phyloP scores from a whole-genome alignment of 2,113 vertebrate genomes.

The Amblyopsis rosae region DNA sequence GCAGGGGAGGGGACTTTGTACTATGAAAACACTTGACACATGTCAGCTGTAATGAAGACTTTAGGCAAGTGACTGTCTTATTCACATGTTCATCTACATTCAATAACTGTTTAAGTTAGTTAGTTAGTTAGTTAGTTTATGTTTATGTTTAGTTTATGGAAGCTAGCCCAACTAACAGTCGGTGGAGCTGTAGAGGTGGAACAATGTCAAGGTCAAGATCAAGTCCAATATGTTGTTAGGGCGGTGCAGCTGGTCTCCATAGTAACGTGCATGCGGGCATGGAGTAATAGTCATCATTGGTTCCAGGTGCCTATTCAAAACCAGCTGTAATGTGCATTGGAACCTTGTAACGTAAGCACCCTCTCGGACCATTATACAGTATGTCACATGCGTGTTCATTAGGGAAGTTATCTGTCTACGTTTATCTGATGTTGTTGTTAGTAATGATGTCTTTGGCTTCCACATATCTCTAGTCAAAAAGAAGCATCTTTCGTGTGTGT shows the following conservation, averaged over 20 bases:
- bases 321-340: not conserved
- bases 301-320: slow-evolving; percentile 26
- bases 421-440: no score
- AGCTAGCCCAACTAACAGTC: slow-evolving; percentile 11
- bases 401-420: not conserved
- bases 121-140: no score
- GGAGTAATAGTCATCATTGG: slow-evolving; percentile 53
- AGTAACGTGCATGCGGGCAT: slow-evolving; percentile 24
- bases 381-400: no score
- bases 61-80: slow-evolving; percentile 1
- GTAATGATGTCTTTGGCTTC: no score
- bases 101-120: no score
- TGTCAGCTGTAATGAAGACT: slow-evolving; percentile 34
- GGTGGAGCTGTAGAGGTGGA: not conserved
- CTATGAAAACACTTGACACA: slow-evolving; percentile 24
- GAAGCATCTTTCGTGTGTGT: not conserved
- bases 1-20: slow-evolving; percentile 31
- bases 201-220: slow-evolving; percentile 5
- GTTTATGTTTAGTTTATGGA: not conserved
- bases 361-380: not conserved
- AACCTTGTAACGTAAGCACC: not conserved
- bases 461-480: no score
- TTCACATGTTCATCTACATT: no score
- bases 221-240: slow-evolving; percentile 17
- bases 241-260: slow-evolving; percentile 27